phyloP scores from a whole-genome alignment of 2,888 invertebrate species.

The Yponomeuta malinellus region DNA sequence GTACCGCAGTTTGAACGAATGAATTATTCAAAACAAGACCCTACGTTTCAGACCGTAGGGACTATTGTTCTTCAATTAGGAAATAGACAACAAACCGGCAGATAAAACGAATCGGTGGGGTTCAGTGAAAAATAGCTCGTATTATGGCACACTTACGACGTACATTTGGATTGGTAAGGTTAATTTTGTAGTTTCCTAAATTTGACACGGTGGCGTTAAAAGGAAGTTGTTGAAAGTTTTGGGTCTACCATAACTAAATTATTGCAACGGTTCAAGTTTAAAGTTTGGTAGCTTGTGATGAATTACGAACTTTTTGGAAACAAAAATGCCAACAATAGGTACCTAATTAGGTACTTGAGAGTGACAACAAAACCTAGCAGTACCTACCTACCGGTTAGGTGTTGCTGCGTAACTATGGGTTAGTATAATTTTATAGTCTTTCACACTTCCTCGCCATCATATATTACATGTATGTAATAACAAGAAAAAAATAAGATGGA shows the following conservation, averaged over 20 bases:
- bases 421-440: too few species aligned
- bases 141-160: not conserved
- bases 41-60: slow-evolving; percentile 24
- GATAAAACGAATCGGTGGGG: slow-evolving; percentile 35
- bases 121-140: slow-evolving; percentile 1
- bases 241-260: slow-evolving; percentile 25
- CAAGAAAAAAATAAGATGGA: too few species aligned
- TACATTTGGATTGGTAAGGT: slow-evolving; percentile 15
- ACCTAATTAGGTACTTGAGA: too few species aligned
- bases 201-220: slow-evolving; percentile 55
- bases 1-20: slow-evolving; percentile 33
- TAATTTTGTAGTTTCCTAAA: slow-evolving; percentile 60
- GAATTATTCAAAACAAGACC: slow-evolving; percentile 28
- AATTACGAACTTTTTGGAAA: too few species aligned
- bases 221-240: slow-evolving; percentile 46
- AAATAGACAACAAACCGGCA: slow-evolving; percentile 51
- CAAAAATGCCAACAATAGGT: too few species aligned
- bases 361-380: too few species aligned
- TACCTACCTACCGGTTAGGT: too few species aligned
- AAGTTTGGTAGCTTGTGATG: not conserved
- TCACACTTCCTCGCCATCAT: too few species aligned
- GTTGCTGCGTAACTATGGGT: too few species aligned
- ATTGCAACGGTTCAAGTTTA: slow-evolving; percentile 19
- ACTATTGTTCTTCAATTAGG: slow-evolving; percentile 29
- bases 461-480: too few species aligned